These are phyloP conservation scores for Equus quagga DNA, from an alignment of 2,113 vertebrate species.

Conservation along the genomic window DNA sequence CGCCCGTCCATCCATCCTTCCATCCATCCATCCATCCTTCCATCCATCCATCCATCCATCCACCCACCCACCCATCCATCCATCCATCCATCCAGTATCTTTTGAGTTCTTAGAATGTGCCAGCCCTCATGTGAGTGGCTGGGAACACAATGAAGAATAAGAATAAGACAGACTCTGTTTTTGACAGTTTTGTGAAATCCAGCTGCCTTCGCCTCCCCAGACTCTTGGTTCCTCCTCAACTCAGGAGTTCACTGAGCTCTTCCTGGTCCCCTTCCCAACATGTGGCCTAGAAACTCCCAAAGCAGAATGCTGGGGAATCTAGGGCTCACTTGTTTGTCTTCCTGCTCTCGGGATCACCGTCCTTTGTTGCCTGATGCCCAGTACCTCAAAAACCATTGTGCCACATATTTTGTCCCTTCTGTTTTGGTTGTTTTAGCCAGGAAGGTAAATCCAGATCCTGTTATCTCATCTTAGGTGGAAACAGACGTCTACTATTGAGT, in stretches of 20 bases:
- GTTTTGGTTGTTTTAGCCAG: background rate
- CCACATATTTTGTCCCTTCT: background rate
- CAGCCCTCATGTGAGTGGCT: background rate
- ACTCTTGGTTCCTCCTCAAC: background rate
- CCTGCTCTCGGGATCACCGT: background rate
- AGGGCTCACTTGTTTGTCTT: background rate
- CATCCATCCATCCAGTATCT: background rate
- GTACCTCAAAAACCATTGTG: background rate
- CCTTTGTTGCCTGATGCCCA: background rate
- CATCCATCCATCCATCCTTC: background rate
- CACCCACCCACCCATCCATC: too few relatives aligned
- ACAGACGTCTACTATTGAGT: background rate
- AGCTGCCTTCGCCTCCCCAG: background rate
- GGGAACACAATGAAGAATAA: background rate
- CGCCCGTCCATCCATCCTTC: background rate
- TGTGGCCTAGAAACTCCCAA: background rate
- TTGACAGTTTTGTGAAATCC: background rate
- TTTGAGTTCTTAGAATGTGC: background rate
- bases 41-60: background rate
- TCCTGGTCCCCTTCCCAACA: background rate
- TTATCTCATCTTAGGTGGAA: background rate
- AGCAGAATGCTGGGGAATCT: background rate
- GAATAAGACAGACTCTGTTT: background rate
- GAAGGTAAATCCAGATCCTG: background rate
- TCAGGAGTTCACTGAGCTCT: background rate